A percentile compares a stretch with the other conserved stretches of the same genome.
phyloP scores from a whole-genome alignment of 2,797 vertebrate species.

The Halcyon badia region DNA sequence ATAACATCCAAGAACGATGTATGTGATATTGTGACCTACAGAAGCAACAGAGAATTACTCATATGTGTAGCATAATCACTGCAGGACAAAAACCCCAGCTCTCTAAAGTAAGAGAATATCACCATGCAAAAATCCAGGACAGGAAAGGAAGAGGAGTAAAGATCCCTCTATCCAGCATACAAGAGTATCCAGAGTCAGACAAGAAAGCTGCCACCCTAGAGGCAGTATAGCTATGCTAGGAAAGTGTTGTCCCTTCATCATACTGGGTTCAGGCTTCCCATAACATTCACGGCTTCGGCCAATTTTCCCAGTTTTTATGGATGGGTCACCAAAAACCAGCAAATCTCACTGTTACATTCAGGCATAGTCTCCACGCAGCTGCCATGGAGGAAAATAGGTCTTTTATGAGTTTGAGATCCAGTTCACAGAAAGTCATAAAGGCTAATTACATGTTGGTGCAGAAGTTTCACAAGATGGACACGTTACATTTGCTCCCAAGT shows the following conservation, averaged over 20 bases:
- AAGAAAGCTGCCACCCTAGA: neutral
- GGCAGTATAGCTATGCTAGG: neutral
- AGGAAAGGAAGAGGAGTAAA: neutral
- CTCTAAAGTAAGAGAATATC: neutral
- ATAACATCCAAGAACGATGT: neutral
- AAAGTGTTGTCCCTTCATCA: neutral
- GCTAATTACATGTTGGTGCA: neutral
- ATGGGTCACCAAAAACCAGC: neutral
- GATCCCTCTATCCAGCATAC: rapidly evolving
- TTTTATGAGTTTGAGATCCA: neutral
- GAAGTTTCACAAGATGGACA: neutral
- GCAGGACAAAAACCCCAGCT: neutral
- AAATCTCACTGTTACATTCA: neutral
- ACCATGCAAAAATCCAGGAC: neutral
- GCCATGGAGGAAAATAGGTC: neutral
- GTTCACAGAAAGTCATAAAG: neutral
- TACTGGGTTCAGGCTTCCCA: neutral
- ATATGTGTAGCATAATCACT: neutral
- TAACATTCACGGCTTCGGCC: neutral
- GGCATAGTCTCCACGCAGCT: neutral
- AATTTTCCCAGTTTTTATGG: neutral
- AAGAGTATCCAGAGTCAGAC: neutral
- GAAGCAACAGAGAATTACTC: neutral
- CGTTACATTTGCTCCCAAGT: neutral
- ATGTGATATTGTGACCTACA: neutral